Conservation (phyloP, 2,113 vertebrate species). For the Peromyscus polionotus region DNA sequence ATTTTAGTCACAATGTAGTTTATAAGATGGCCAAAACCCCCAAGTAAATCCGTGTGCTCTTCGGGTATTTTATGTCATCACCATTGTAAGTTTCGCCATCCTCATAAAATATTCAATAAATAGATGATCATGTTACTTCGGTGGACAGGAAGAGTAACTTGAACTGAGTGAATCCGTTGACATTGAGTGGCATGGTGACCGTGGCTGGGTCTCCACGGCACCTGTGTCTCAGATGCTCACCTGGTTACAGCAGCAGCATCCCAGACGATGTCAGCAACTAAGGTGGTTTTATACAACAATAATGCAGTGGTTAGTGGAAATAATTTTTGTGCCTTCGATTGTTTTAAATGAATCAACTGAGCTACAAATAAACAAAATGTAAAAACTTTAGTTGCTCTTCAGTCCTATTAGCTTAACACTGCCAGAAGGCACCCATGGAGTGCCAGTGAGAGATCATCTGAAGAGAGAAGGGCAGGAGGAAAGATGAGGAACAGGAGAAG, state of each 20-base stretch:
- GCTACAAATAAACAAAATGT: not conserved
- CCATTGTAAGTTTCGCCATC: not conserved
- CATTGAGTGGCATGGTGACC: not conserved
- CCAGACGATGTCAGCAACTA: not conserved
- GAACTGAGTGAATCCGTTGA: not conserved
- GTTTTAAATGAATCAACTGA: conserved; percentile 29
- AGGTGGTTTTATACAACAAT: not conserved
- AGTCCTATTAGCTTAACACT: not conserved
- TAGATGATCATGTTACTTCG: not conserved
- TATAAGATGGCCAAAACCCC: conserved; percentile 31
- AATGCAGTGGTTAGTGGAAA: not conserved
- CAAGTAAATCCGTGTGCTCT: not conserved
- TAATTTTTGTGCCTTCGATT: not conserved
- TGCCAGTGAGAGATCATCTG: not conserved
- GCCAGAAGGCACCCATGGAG: not conserved
- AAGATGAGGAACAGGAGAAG: fast-evolving
- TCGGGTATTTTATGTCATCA: not conserved
- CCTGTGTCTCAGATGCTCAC: not conserved
- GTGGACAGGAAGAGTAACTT: not conserved
- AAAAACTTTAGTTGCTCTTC: not conserved
- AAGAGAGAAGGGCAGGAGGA: not conserved
- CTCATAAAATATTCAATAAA: conserved; percentile 47
- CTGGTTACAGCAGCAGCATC: not conserved
- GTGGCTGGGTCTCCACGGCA: not conserved
- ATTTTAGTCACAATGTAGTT: not conserved